Base-by-base conservation (phyloP, 2,113 vertebrate species). In the Oryzias curvinotus region DNA sequence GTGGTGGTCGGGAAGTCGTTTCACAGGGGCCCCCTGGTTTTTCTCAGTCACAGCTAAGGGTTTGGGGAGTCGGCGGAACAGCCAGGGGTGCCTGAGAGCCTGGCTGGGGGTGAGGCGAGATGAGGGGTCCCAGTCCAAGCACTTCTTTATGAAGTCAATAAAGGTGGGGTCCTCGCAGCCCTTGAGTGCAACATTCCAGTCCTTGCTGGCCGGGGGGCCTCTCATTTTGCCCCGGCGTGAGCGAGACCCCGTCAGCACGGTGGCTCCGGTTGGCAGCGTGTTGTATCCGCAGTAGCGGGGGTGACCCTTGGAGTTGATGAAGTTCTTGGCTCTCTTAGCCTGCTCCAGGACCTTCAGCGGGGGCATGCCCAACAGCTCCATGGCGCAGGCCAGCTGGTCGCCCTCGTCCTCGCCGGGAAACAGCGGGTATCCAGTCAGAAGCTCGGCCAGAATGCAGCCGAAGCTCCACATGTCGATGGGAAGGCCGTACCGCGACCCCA, bases 381-480 rank as follows among this genome's bases (percentile, higher is more conserved):
- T 98, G 87, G 97, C 96, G 1, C 97, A 99, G 68, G 97, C 97
- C 85, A 99, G 81, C n/a, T 99, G 97, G 86, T 99, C 97, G 2
- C 93, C 94, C 85, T 99, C 97, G 4, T 99, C 97, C 85, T 99
- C 96, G 0, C 97, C 97, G 0, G 97, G 97, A 70, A 99, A 98
- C 64, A 99, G 88, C 18, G 97, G 97, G 83, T 96, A 96, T 14
- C 97, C 97, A 0, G 96, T 98, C 65, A 98, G 84, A 15, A 99
- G 92, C 82, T 99, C 97, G 0, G 95, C 95, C 48, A 99, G 92
- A 19, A 99, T 99, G 55, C 97, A 99, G 78, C 97, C 97, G 41
- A 99, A 98, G 85, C 96, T 98, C 97, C 97, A 99, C 91, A 99
- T 97, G 68, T 99, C 97, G 21, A 99, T 99, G 8, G 97, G 93